Evolutionary conservation across 2,888 invertebrate species (phyloP).

Genomic region (Pseudococcus longispinus): DNA sequence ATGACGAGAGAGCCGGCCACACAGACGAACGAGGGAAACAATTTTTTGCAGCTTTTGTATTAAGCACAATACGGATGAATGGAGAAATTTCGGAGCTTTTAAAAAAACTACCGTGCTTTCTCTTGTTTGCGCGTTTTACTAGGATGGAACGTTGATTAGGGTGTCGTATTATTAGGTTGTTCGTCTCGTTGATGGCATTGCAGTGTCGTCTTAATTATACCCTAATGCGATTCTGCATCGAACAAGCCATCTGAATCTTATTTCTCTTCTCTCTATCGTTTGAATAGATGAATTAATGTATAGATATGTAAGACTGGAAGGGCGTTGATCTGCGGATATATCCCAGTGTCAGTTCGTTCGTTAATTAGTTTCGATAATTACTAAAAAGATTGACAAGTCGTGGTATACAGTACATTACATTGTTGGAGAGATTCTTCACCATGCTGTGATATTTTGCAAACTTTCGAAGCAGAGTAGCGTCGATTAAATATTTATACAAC

Average conservation of each 20-base stretch:
- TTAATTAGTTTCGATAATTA: conserved; percentile 18
- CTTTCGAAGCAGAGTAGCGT: not conserved
- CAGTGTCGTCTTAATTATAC: conserved; percentile 4
- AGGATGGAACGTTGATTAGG: not conserved
- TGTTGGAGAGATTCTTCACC: not conserved
- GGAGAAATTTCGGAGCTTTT: not conserved
- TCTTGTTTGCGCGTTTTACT: not conserved
- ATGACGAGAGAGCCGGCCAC: not conserved
- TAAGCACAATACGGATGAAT: not conserved
- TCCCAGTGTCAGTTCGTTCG: not conserved
- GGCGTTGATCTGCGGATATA: not conserved
- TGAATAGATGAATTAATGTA: not conserved
- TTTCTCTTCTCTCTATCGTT: not conserved
- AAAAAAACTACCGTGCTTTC: not conserved
- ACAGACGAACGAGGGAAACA: not conserved
- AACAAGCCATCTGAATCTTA: not conserved
- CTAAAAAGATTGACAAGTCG: not conserved
- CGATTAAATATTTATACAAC: not conserved
- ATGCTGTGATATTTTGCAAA: not conserved
- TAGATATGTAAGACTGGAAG: not conserved
- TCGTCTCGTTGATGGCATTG: not conserved
- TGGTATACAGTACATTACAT: not conserved
- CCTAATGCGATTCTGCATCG: not conserved
- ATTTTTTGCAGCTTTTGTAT: not conserved
- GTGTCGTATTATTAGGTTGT: not conserved